Evolutionary conservation across 2,113 vertebrate genomes (phyloP).

Genomic region (Neodon shergylaensis): DNA sequence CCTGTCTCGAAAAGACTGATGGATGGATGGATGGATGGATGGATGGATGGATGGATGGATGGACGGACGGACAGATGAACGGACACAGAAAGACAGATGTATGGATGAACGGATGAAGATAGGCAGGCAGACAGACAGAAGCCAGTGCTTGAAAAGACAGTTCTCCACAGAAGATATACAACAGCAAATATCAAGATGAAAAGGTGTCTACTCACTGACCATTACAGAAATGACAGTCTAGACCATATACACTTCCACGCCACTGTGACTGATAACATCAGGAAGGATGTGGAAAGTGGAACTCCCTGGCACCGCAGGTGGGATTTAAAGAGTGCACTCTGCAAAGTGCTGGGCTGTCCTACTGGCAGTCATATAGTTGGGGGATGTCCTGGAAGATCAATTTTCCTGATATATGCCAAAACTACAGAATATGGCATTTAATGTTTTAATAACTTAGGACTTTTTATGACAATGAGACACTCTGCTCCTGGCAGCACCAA

Average conservation of each 20-base stretch:
- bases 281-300: background rate
- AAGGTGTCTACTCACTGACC: background rate
- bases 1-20: background rate
- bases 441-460: no score
- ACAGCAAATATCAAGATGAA: background rate
- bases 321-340: background rate
- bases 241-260: background rate
- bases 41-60: no score
- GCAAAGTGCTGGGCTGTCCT: background rate
- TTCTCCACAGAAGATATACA: conserved; percentile 18
- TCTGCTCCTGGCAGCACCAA: no score
- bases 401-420: background rate
- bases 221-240: conserved; percentile 30
- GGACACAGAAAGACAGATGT: background rate
- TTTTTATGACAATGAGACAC: no score
- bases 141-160: background rate
- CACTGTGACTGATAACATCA: background rate
- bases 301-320: background rate
- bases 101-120: background rate
- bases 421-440: no score
- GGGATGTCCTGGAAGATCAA: background rate
- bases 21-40: no score
- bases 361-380: background rate
- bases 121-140: background rate
- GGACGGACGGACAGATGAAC: fast-evolving